Percentiles rank a stretch among this genome's conserved stretches.
Conservation (phyloP, 2,113 vertebrate species). For the Halichoeres trimaculatus region DNA sequence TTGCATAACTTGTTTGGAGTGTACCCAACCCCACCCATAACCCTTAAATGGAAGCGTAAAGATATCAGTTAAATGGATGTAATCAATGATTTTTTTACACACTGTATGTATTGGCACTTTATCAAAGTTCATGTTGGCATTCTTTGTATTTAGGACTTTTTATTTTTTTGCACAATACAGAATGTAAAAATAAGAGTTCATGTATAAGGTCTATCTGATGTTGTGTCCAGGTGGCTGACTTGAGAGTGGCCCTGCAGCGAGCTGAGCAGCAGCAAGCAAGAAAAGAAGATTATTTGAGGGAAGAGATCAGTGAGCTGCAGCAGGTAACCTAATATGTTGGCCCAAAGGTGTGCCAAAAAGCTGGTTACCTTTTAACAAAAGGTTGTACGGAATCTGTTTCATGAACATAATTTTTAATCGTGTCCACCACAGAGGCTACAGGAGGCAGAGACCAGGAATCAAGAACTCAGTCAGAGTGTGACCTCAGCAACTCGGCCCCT, state of each 20-base stretch:
- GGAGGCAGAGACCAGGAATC: slow-evolving; percentile 93
- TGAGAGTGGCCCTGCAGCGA: slow-evolving; percentile 92
- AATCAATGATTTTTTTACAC: too few species aligned
- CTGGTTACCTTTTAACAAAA: neutral
- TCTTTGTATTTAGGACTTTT: neutral
- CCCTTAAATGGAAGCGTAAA: too few species aligned
- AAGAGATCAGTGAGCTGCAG: slow-evolving; percentile 94
- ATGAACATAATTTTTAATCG: neutral
- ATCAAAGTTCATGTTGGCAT: neutral
- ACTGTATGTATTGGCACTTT: too few species aligned
- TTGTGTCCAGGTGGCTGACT: slow-evolving; percentile 88
- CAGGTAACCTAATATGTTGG: slow-evolving; percentile 83
- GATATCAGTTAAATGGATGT: too few species aligned
- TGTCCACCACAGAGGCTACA: slow-evolving; percentile 89
- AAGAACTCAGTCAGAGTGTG: slow-evolving; percentile 95
- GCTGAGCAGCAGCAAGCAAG: slow-evolving; percentile 94
- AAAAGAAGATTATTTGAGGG: slow-evolving; percentile 96
- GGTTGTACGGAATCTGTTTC: neutral
- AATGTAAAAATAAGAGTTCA: neutral
- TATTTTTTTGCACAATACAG: neutral
- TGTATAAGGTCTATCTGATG: neutral
- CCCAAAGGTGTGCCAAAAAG: neutral
- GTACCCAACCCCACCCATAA: too few species aligned
- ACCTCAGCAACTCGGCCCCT: slow-evolving; percentile 94
- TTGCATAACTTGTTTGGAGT: too few species aligned